Evolutionary conservation across 2,888 invertebrate genomes (phyloP).

Genomic region (Tromatobia lineatoria): DNA sequence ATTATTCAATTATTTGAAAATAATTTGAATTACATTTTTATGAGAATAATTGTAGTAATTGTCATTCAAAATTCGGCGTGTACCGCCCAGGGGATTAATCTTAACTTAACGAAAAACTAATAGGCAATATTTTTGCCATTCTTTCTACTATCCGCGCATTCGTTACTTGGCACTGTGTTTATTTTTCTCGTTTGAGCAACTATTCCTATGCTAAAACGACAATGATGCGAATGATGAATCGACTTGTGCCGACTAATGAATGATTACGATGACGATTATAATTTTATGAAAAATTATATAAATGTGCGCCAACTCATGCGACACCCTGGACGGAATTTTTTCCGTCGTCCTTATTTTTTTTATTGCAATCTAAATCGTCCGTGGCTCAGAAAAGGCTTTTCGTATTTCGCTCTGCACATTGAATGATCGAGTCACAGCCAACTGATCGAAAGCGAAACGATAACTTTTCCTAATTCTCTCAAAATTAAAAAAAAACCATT

Average conservation of each 20-base stretch:
- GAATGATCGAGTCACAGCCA: conserved; percentile 76
- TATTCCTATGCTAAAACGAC: conserved; percentile 65
- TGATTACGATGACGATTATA: conserved; percentile 21
- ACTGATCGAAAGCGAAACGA: conserved; percentile 72
- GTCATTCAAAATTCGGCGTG: neutral
- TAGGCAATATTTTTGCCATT: conserved; percentile 19
- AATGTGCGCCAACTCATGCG: neutral
- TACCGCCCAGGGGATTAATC: conserved; percentile 29
- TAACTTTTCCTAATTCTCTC: neutral
- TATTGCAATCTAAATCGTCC: neutral
- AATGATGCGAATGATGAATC: conserved; percentile 37
- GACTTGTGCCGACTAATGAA: conserved; percentile 29
- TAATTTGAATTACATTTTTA: too few relatives aligned
- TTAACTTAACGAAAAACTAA: conserved; percentile 23
- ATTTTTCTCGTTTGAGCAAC: conserved; percentile 66
- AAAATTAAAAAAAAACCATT: conserved; percentile 25
- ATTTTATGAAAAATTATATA: conserved; percentile 39
- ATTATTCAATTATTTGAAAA: too few relatives aligned
- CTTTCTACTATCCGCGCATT: conserved; percentile 36
- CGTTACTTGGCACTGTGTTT: conserved; percentile 58
- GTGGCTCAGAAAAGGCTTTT: neutral
- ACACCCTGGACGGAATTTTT: conserved; percentile 71
- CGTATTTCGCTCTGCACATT: conserved; percentile 57
- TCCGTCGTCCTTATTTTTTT: neutral
- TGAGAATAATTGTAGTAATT: too few relatives aligned